These are phyloP conservation scores for Urocolius indicus DNA, from an alignment of 2,113 vertebrate species.

Conservation along the genomic window DNA sequence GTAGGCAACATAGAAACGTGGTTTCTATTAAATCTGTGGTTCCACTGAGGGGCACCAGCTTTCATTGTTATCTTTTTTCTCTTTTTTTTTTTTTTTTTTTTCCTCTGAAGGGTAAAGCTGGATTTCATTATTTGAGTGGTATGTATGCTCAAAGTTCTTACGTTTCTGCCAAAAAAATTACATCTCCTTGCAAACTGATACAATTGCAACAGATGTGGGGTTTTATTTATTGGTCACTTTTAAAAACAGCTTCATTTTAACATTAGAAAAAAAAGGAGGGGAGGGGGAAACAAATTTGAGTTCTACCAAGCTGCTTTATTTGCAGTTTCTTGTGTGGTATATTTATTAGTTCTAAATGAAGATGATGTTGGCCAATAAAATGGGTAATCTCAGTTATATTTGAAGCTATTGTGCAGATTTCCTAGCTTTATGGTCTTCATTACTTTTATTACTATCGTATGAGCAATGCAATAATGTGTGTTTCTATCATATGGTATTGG, in stretches of 20 bases:
- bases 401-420: constrained; percentile 5
- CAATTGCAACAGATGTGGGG: constrained; percentile 22
- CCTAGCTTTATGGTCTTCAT: constrained; percentile 36
- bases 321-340: not conserved
- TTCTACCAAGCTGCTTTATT: not conserved
- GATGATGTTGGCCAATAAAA: not conserved
- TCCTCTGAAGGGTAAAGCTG: constrained; percentile 46
- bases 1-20: constrained; percentile 43
- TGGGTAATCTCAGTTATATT: not conserved
- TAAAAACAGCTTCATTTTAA: not conserved
- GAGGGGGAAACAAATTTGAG: not conserved
- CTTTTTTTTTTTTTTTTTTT: not conserved
- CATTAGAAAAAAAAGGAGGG: not conserved
- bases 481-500: constrained; percentile 17
- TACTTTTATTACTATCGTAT: constrained; percentile 30
- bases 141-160: constrained; percentile 25
- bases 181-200: constrained; percentile 21
- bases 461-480: not conserved
- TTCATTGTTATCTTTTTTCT: constrained; percentile 29
- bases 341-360: constrained; percentile 35
- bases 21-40: constrained; percentile 71
- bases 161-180: constrained; percentile 56
- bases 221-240: not conserved
- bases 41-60: constrained; percentile 13
- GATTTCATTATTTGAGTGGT: constrained; percentile 57